phyloP scores from a whole-genome alignment of 1,140 invertebrate genomes.

The Halyomorpha halys region DNA sequence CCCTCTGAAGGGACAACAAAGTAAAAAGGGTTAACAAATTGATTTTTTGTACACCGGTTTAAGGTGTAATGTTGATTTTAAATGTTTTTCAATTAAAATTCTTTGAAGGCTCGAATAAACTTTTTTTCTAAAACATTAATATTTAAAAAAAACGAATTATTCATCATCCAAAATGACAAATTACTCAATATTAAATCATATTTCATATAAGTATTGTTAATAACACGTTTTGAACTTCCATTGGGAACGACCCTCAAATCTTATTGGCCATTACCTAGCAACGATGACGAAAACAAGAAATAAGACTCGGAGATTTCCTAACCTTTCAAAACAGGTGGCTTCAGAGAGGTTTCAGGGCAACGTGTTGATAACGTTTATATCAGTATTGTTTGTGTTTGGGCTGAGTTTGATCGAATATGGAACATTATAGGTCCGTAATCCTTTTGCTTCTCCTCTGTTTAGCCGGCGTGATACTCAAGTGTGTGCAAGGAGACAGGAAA shows the following conservation, averaged over 20 bases:
- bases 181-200: too few relatives aligned
- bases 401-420: not conserved
- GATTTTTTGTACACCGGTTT: too few relatives aligned
- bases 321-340: not conserved
- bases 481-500: not conserved
- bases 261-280: slow-evolving; percentile 6
- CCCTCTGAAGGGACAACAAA: too few relatives aligned
- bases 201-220: too few relatives aligned
- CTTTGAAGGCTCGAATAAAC: too few relatives aligned
- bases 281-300: not conserved
- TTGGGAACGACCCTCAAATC: not conserved
- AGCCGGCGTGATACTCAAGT: not conserved
- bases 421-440: slow-evolving; percentile 6
- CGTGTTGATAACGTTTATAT: slow-evolving; percentile 11
- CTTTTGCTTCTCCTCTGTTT: not conserved
- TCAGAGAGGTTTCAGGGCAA: not conserved
- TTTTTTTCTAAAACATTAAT: too few relatives aligned
- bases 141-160: too few relatives aligned
- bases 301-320: not conserved
- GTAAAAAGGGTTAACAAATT: too few relatives aligned
- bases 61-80: too few relatives aligned
- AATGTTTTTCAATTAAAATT: too few relatives aligned
- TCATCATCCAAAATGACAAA: too few relatives aligned
- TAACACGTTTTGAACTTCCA: not conserved
- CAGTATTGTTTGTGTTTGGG: not conserved